Percentiles rank a stretch among this genome's conserved stretches.
These are phyloP conservation scores for Sandelia bainsii DNA, from an alignment of 2,797 vertebrate species.

Conservation along the genomic window DNA sequence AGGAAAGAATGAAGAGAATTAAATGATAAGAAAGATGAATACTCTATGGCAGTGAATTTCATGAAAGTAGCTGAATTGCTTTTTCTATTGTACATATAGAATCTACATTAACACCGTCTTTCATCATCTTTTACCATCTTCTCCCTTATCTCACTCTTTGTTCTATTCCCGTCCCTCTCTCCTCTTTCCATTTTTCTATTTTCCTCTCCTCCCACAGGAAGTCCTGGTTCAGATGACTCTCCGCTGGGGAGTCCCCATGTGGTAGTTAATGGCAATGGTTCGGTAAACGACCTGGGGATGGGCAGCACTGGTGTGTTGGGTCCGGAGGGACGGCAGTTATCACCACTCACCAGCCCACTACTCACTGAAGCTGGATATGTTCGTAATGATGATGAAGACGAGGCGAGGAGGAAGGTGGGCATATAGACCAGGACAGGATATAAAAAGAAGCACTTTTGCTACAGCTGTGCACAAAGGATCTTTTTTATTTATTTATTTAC, in stretches of 20 bases:
- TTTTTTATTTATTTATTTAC: too few relatives aligned
- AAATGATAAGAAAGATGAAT: conserved; percentile 17
- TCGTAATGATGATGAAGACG: conserved; percentile 93
- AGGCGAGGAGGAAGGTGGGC: conserved; percentile 94
- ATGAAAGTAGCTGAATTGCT: conserved; percentile 8
- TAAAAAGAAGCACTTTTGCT: too few relatives aligned
- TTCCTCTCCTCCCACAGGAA: conserved; percentile 74
- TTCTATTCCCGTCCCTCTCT: conserved; percentile 23
- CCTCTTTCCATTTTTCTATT: background rate
- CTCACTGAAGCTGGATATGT: conserved; percentile 89
- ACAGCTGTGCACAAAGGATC: too few relatives aligned
- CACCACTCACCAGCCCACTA: conserved; percentile 93
- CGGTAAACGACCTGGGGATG: conserved; percentile 71
- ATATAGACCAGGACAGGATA: background rate
- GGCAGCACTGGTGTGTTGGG: conserved; percentile 67
- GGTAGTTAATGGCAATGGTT: conserved; percentile 59
- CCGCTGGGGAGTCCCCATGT: conserved; percentile 74
- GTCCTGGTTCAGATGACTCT: conserved; percentile 89
- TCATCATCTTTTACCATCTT: conserved; percentile 33
- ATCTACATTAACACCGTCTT: conserved; percentile 24
- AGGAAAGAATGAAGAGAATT: conserved; percentile 3
- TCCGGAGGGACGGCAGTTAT: conserved; percentile 88
- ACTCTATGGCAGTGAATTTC: conserved; percentile 52
- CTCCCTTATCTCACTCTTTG: conserved; percentile 47
- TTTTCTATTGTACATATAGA: background rate